Conservation (phyloP, 2,888 invertebrate species). For the Alloscopus bannaensis region DNA sequence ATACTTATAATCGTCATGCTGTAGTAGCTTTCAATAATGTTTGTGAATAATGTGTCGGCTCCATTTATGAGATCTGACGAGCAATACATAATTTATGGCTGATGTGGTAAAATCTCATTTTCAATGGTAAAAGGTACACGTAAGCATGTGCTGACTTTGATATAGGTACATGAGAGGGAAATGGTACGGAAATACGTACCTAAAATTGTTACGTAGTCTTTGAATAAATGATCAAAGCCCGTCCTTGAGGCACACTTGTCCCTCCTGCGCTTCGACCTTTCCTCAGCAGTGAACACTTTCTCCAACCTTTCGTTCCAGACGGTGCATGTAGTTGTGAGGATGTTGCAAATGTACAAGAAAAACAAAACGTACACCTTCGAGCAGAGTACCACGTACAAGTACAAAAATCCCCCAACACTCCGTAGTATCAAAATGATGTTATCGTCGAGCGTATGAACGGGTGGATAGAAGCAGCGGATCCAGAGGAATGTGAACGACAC, state of each 20-base stretch:
- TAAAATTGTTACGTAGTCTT: slow-evolving; percentile 66
- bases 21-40: slow-evolving; percentile 69
- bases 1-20: slow-evolving; percentile 62
- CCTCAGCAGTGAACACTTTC: slow-evolving; percentile 59
- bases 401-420: slow-evolving; percentile 12
- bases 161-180: background rate
- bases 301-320: slow-evolving; percentile 70
- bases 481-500: slow-evolving; percentile 55
- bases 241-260: slow-evolving; percentile 64
- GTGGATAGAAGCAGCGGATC: slow-evolving; percentile 26
- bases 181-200: no score
- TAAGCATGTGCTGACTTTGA: background rate
- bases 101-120: no score
- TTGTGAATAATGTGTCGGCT: slow-evolving; percentile 64
- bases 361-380: slow-evolving; percentile 68
- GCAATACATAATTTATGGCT: no score
- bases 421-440: slow-evolving; percentile 16
- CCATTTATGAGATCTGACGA: slow-evolving; percentile 67
- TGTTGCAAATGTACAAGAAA: slow-evolving; percentile 65
- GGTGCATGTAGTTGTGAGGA: slow-evolving; percentile 61
- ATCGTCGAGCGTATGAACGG: slow-evolving; percentile 38
- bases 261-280: slow-evolving; percentile 42
- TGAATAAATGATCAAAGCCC: slow-evolving; percentile 68
- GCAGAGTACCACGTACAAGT: slow-evolving; percentile 56
- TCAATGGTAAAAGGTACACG: no score